Base-by-base conservation (phyloP, 2,797 vertebrate genomes). In the Chromobotia macracanthus region DNA sequence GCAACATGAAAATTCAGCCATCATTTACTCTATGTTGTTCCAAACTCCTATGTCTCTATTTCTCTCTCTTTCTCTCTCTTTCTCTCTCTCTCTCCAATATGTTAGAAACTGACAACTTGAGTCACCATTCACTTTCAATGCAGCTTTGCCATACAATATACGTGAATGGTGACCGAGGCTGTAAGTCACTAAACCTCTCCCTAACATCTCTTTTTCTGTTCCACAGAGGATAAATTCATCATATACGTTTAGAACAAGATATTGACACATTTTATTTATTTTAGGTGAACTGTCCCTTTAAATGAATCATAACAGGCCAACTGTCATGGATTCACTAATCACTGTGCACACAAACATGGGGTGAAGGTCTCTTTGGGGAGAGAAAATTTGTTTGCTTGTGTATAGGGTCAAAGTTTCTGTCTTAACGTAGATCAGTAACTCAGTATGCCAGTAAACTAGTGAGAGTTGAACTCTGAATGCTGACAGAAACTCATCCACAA, bases 351-450 rank as follows among this genome's bases (percentile, higher is more conserved):
- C 64, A 86, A 71, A 82, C 72, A 84, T 63, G 23, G 48, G 76
- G 79, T 85, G 81, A 85, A 83, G 81, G 84, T 81, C 73, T 83
- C 72, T 81, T 81, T 53, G 41, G 77, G 82, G 81, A 87, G 82
- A 68, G 44, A 72, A 69, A 76, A 44, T 55, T 63, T 83, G 81
- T 80, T 70, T 79, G 68, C 61, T 70, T 78, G 72, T 61, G 51
- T 44, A 65, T 66, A n/a, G 68, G 83, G 77, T 80, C 81, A 84
- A 84, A 84, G 81, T 84, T 84, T 74, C 58, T 31, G 65, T 79
- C 65, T 68, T 23, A 69, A 15, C 6, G 55, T 78, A 79, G 76
- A 79, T 75, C 64, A 69, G 75, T 67, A 75, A 71, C 80, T 75
- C 60, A 48, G 51, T 67, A 70, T 50, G 74, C 23, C 66, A 78